phyloP scores from a whole-genome alignment of 2,797 vertebrate genomes.

The Amblyraja radiata region DNA sequence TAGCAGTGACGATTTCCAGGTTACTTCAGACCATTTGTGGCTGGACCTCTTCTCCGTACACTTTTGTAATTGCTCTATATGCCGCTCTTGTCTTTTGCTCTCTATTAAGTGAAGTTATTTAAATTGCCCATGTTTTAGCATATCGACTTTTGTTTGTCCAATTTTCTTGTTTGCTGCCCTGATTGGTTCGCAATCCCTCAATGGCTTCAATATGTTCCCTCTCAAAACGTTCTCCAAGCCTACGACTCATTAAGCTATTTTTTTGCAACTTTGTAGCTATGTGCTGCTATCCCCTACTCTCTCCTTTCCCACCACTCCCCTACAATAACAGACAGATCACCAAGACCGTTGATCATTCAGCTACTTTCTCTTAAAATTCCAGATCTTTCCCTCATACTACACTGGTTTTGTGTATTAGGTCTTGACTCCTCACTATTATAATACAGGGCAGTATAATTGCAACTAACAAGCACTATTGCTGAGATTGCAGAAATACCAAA shows the following conservation, averaged over 20 bases:
- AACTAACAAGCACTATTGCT: background rate
- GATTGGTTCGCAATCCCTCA: background rate
- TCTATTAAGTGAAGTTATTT: background rate
- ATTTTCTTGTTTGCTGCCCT: background rate
- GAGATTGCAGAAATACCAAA: background rate
- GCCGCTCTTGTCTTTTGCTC: background rate
- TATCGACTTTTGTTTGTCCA: background rate
- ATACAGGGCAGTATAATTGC: background rate
- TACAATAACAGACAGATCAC: too few species aligned
- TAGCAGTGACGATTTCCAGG: background rate
- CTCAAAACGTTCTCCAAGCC: background rate
- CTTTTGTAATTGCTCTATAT: background rate
- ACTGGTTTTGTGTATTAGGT: too few species aligned
- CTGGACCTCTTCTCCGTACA: background rate
- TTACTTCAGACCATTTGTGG: background rate
- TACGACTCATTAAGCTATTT: background rate
- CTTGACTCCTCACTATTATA: background rate
- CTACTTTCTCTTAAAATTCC: background rate
- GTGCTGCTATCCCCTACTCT: background rate
- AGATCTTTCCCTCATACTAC: background rate
- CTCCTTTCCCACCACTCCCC: background rate
- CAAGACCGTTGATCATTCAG: background rate
- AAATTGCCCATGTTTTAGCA: background rate
- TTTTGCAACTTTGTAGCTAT: background rate
- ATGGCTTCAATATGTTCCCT: background rate